Conservation (phyloP, 2,113 vertebrate genomes). For the Pseudorhombus dupliciocellatus region DNA sequence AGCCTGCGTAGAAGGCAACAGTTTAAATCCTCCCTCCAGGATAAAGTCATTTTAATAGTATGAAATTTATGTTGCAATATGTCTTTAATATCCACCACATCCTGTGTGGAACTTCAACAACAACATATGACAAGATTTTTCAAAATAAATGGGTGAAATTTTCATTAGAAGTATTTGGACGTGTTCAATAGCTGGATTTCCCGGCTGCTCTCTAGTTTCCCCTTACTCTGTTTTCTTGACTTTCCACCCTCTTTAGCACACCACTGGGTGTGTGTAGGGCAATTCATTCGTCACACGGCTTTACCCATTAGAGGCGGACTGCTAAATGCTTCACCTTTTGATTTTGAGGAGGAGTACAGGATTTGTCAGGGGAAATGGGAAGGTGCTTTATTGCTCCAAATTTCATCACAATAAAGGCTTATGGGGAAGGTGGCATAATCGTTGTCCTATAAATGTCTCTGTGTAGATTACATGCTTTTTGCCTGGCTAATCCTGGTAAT, state of each 20-base stretch:
- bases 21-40: constrained; percentile 45
- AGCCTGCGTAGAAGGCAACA: constrained; percentile 39
- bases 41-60: constrained; percentile 36
- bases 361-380: constrained; percentile 78
- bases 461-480: constrained; percentile 83
- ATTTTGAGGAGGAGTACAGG: constrained; percentile 80
- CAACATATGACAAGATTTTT: constrained; percentile 25
- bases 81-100: constrained; percentile 25
- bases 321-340: constrained; percentile 81
- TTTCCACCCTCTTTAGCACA: constrained; percentile 67
- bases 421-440: constrained; percentile 79
- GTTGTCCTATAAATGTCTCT: constrained; percentile 79
- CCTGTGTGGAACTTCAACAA: background rate
- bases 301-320: constrained; percentile 76
- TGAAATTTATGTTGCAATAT: constrained; percentile 48
- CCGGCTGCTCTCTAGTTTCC: constrained; percentile 36
- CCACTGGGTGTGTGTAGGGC: constrained; percentile 70
- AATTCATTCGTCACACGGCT: constrained; percentile 80
- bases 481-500: constrained; percentile 82
- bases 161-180: constrained; percentile 33
- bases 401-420: constrained; percentile 85
- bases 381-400: constrained; percentile 81
- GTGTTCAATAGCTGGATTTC: constrained; percentile 31
- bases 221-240: constrained; percentile 62
- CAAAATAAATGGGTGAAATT: constrained; percentile 24